Evolutionary conservation across 2,113 vertebrate genomes (phyloP), one percentile per base, ranked within the genome.

Genomic region (Cinclus cinclus): DNA sequence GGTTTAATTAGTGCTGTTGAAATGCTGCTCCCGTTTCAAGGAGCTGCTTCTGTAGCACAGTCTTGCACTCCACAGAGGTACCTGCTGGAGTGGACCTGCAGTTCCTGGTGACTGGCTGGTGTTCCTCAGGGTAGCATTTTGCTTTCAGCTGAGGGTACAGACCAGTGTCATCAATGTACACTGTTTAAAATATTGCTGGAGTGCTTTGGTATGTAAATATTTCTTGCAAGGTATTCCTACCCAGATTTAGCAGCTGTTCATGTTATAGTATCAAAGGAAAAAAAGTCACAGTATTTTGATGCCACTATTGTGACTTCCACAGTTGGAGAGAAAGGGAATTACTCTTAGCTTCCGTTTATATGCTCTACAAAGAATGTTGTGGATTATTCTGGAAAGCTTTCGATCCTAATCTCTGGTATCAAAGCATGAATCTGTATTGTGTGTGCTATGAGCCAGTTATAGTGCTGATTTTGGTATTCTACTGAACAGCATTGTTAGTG

Each of bases 401-500:
- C 96, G 93, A 91, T 94, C 79, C 89, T 70, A 41, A 79, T 95
- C 71, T 96, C 46, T 81, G 77, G 30, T 27, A 49, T 74, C 44
- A 68, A 60, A 81, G 30, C 35, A 19, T 93, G 67, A 93, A 87
- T 73, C 53, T 97, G 88, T 97, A 78, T 46, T 4, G 7, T 91
- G 49, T 96, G 80, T 96, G 86, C 85, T 79, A 25, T 92, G 56
- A 91, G 91, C 64, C 90, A 96, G 81, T 94, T 97, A 89, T 2
- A 95, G 92, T 96, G 95, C 96, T 94, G 94, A 91, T 97, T 96
- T 88, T 89, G 95, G 94, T 96, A 75, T 95, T 97, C 96, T 94
- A 25, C 81, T 96, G 91, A 97, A 69, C 97, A 96, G 77, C 73
- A 71, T 97, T 96, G 89, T 97, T 97, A 97, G 92, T 96, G 94